Base-by-base conservation (phyloP, 2,888 invertebrate species). In the Lepidocyrtinus sp. region DNA sequence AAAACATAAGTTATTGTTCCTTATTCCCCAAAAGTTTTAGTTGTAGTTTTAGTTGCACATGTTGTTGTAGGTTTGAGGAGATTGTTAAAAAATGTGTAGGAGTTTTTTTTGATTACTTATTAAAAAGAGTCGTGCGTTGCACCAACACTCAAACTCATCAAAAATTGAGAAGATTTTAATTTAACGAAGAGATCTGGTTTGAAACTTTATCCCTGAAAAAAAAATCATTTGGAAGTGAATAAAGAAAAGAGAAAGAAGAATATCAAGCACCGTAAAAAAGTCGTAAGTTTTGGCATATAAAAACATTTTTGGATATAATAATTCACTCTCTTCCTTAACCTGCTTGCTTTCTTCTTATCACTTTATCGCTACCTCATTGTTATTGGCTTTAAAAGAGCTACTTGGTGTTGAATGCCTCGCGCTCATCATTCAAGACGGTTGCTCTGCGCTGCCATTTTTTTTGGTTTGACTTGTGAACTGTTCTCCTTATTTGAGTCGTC, bases 261-360 rank as follows among this genome's bases (percentile, higher is more conserved):
- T 25, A 19, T 67, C 68, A 68, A 22, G 12, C 46, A 45, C 68
- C 24, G 68, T 68, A 45, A 67, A 64, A 45, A 68, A 68, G 67
- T 67, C 67, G 46, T 67, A 46, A 45, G 68, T 45, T 50, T 17
- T n/a, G 19, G 21, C 59, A 59, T 21, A 59, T 21, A 2, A 59
- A 5, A 59, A 21, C 21, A 21, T 59, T 7, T 36, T 36, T 36
- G 36, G 36, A 36, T 55, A 2, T 55, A n/a, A 55, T 55, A 55
- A 17, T 55, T 55, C n/a, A 3, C 17, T 2, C 17, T 55, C 55
- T n/a, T n/a, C 55, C 17, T 21, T 12, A 21, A n/a, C 22, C 15
- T 59, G n/a, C 21, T 21, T 59, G 2, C 22, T 2, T 59, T 21
- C 59, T 21, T 59, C 36, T 5, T 36, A 36, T 36, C 12, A 36